phyloP scores from a whole-genome alignment of 23 tunicate genomes.

The Diplosoma virens region DNA sequence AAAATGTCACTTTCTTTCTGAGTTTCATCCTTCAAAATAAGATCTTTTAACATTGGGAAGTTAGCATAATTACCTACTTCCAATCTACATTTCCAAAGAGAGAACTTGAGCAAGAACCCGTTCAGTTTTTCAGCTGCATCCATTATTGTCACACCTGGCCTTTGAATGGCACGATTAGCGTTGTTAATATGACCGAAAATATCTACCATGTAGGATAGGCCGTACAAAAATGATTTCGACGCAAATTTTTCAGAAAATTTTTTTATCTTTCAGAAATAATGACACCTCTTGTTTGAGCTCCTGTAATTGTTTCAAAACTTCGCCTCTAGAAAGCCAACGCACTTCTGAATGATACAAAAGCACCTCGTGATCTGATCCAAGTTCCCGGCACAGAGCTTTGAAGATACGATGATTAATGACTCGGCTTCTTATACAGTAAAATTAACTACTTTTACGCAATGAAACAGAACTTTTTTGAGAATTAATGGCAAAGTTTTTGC shows the following conservation, averaged over 20 bases:
- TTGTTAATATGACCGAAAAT: slow-evolving; percentile 34
- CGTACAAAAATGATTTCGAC: slow-evolving; percentile 13
- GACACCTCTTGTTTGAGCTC: slow-evolving; percentile 14
- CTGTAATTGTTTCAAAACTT: slow-evolving; percentile 31
- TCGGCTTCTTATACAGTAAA: slow-evolving; percentile 23
- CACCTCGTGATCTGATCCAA: slow-evolving; percentile 21
- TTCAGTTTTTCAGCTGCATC: slow-evolving; percentile 48
- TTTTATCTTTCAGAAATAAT: slow-evolving; percentile 2
- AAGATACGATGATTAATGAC: slow-evolving; percentile 10
- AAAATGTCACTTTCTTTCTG: slow-evolving; percentile 4
- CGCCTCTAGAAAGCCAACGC: slow-evolving; percentile 32
- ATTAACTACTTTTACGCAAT: slow-evolving; percentile 28
- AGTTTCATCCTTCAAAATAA: slow-evolving; percentile 23
- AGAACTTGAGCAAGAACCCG: slow-evolving; percentile 21
- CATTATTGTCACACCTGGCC: slow-evolving; percentile 47
- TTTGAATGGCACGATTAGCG: slow-evolving; percentile 31
- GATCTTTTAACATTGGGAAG: slow-evolving; percentile 44
- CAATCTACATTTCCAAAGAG: slow-evolving; percentile 30
- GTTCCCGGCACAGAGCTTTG: slow-evolving; percentile 9
- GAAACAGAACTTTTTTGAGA: slow-evolving; percentile 19
- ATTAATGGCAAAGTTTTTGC: slow-evolving; percentile 14
- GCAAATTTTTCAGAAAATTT: slow-evolving; percentile 29
- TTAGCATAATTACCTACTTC: slow-evolving; percentile 35
- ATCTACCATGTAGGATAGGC: slow-evolving; percentile 43
- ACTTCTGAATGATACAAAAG: slow-evolving; percentile 37